Percentiles rank a stretch among this genome's conserved stretches.
Conservation (phyloP, 1,140 invertebrate genomes). For the Drosophila pruinosa region DNA sequence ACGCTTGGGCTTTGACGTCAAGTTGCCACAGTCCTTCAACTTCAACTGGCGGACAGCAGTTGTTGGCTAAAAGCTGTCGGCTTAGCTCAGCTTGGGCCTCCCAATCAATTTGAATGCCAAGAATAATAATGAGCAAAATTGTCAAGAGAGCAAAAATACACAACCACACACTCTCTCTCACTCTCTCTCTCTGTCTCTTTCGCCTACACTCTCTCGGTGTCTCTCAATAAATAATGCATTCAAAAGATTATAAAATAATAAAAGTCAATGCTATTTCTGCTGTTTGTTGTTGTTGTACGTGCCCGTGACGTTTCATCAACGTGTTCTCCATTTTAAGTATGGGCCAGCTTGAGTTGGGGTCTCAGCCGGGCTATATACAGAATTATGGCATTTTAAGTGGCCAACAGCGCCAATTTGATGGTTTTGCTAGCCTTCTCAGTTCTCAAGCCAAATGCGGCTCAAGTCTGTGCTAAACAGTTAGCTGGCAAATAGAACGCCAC, state of each 20-base stretch:
- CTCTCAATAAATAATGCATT: conserved; percentile 49
- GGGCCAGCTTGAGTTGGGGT: not conserved
- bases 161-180: not conserved
- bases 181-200: conserved; percentile 9
- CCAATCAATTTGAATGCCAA: conserved; percentile 56
- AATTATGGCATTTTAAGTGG: conserved; percentile 77
- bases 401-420: conserved; percentile 57
- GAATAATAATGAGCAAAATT: conserved; percentile 67
- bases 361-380: conserved; percentile 54
- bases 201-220: not conserved
- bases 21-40: conserved; percentile 76
- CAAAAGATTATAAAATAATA: conserved; percentile 72
- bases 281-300: conserved; percentile 66
- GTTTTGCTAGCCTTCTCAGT: conserved; percentile 29
- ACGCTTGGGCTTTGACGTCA: conserved; percentile 45
- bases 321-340: conserved; percentile 62
- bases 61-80: conserved; percentile 47
- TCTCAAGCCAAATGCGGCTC: conserved; percentile 27
- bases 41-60: conserved; percentile 54
- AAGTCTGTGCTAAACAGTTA: conserved; percentile 48
- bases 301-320: conserved; percentile 71
- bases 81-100: conserved; percentile 45
- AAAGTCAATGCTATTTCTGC: conserved; percentile 49
- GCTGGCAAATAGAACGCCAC: conserved; percentile 3
- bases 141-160: not conserved